Percentiles rank a stretch among this genome's conserved stretches.
Conservation (phyloP, 2,797 vertebrate genomes). For the Rhinatrema bivittatum region DNA sequence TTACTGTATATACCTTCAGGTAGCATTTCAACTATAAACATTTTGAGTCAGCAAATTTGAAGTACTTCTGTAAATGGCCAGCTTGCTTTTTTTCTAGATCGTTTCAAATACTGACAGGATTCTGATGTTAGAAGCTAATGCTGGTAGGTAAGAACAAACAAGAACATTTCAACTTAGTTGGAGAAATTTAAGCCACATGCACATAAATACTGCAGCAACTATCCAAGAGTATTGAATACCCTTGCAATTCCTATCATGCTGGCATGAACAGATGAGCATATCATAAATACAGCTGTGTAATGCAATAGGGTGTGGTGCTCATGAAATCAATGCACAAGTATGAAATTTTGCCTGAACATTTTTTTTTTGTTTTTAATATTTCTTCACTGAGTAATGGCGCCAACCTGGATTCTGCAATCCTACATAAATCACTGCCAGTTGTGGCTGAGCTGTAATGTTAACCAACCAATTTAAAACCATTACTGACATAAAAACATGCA, state of each 20-base stretch:
- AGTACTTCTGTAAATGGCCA: too few relatives aligned
- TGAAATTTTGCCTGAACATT: conserved; percentile 17
- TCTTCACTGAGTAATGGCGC: conserved; percentile 26
- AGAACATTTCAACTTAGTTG: not conserved
- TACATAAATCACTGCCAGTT: conserved; percentile 42
- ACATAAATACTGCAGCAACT: not conserved
- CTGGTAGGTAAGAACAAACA: not conserved
- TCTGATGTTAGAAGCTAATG: not conserved
- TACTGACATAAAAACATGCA: conserved; percentile 54
- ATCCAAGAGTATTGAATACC: not conserved
- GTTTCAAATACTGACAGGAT: not conserved
- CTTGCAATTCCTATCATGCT: conserved; percentile 1
- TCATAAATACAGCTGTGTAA: conserved; percentile 9
- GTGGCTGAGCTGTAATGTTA: conserved; percentile 49
- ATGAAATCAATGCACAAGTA: conserved; percentile 17
- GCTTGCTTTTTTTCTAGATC: not conserved
- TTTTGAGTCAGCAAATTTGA: too few relatives aligned
- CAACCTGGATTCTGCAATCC: conserved; percentile 47
- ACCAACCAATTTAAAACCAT: conserved; percentile 59
- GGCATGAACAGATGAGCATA: not conserved
- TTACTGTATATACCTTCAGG: too few relatives aligned
- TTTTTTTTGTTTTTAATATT: conserved; percentile 8
- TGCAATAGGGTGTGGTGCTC: conserved; percentile 19
- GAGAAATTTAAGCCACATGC: not conserved
- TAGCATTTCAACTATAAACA: too few relatives aligned